A percentile compares a stretch with the other conserved stretches of the same genome.
These are phyloP conservation scores for Corynorhinus townsendii DNA, from an alignment of 2,113 vertebrate species.

Conservation along the genomic window DNA sequence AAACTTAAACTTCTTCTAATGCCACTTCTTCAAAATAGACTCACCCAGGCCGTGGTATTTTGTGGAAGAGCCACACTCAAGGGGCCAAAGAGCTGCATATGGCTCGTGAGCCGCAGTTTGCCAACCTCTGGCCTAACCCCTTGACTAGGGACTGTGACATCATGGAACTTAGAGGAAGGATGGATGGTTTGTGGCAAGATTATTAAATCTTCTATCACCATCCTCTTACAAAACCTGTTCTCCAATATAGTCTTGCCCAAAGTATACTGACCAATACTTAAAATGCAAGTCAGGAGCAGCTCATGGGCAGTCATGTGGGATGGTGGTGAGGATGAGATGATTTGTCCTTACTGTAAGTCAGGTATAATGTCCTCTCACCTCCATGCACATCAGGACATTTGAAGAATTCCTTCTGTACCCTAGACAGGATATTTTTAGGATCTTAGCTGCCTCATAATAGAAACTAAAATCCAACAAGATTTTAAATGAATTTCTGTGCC, in stretches of 20 bases:
- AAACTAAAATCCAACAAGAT: slow-evolving; percentile 48
- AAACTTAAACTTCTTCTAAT: no score
- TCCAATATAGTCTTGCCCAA: not conserved
- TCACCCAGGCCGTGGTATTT: no score
- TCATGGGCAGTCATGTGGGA: not conserved
- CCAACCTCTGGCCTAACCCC: no score
- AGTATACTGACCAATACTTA: not conserved
- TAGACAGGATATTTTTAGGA: slow-evolving; percentile 28
- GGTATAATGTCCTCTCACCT: not conserved
- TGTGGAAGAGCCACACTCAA: no score
- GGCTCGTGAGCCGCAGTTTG: no score
- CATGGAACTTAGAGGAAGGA: not conserved
- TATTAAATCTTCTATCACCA: not conserved
- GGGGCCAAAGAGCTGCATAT: no score
- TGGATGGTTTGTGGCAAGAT: not conserved
- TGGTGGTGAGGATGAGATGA: not conserved
- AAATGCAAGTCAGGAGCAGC: not conserved
- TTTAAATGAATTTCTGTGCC: slow-evolving; percentile 47
- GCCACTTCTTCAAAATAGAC: no score
- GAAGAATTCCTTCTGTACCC: slow-evolving; percentile 33
- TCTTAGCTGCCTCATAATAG: slow-evolving; percentile 41
- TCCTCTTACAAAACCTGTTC: slow-evolving; percentile 14
- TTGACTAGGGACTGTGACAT: not conserved
- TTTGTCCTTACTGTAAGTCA: not conserved
- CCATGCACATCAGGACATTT: not conserved